Evolutionary conservation across 1,140 invertebrate genomes (phyloP), one percentile per base, ranked within the genome.

Genomic region (Psix sp.): DNA sequence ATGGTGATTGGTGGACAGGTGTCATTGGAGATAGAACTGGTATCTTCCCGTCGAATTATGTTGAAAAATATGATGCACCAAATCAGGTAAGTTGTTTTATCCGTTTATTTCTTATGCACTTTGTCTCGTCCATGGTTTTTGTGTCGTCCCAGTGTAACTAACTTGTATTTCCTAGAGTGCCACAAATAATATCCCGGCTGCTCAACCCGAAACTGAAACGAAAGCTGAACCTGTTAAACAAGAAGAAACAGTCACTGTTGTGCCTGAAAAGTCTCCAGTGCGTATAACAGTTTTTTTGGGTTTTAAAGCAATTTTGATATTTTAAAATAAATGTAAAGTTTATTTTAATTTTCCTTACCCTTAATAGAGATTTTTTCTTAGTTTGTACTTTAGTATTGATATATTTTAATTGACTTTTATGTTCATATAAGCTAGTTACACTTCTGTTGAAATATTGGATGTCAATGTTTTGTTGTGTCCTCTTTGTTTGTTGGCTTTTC

Each of bases 1-100:
- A 98, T 70, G 97, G 96, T 4, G 97, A 99, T 81, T 99, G 98
- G 98, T 99, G 98, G 98, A 98, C 96, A 6, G 98, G 98, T 26
- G 91, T 90, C 42, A 92, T 98, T 74, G 95, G 91, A 31, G 92
- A 92, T 29, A 91, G 92, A 66, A 91, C 89, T 9, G 98, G 98
- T 14, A 97, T 99, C 66, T 99, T 99, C 86, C 98, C 98, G 0
- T 95, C 93, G 0, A 97, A 97, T 89, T 97, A 96, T 85, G 95
- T 97, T 13, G 91, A 93, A 76, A 90, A 89, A 74, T 88, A 86
- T 18, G 89, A 91, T 13, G 60, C 75, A 33, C 77, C 83, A 11
- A 77, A 24, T 77, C 82, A 88, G 80, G 88, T 89, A 75, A 78
- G 74, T 76, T 11, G 2, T 4, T 4, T 3, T 24, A 24, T 24